Conservation (phyloP, 2,888 invertebrate genomes). For the Lasioglossum leucozonium region DNA sequence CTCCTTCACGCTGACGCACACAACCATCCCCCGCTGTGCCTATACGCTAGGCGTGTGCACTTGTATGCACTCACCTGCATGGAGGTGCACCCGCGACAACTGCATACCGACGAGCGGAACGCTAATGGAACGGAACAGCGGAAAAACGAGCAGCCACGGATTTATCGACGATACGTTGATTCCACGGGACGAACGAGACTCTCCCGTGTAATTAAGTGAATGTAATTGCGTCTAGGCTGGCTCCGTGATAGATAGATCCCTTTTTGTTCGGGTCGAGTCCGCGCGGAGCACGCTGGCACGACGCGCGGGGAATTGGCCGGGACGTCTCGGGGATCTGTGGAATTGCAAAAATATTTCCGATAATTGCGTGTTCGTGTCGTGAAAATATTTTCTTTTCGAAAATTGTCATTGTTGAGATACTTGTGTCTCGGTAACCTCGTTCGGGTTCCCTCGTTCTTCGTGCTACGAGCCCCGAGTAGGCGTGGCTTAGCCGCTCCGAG, state of each 20-base stretch:
- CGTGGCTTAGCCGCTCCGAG: background rate
- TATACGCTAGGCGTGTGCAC: background rate
- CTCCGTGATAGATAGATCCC: background rate
- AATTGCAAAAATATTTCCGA: background rate
- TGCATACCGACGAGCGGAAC: background rate
- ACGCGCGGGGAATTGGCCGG: no score
- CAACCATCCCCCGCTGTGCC: background rate
- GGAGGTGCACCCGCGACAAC: background rate
- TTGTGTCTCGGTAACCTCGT: background rate
- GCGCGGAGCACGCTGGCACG: background rate
- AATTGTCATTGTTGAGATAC: background rate
- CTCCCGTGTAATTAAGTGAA: constrained; percentile 14
- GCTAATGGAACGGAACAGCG: constrained; percentile 21
- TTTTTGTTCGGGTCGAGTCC: background rate
- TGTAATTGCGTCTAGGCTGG: constrained; percentile 8
- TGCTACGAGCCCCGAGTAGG: background rate
- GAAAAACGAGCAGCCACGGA: constrained; percentile 30
- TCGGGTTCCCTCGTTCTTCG: no score
- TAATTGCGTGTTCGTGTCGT: background rate
- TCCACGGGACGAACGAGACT: background rate
- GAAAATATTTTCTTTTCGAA: background rate
- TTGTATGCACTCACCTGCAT: background rate
- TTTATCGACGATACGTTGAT: constrained; percentile 11
- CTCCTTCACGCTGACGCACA: constrained; percentile 63
- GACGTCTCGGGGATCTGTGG: background rate